These are phyloP conservation scores for Strigamia maritima DNA, from an alignment of 2,888 invertebrate species.

Conservation along the genomic window DNA sequence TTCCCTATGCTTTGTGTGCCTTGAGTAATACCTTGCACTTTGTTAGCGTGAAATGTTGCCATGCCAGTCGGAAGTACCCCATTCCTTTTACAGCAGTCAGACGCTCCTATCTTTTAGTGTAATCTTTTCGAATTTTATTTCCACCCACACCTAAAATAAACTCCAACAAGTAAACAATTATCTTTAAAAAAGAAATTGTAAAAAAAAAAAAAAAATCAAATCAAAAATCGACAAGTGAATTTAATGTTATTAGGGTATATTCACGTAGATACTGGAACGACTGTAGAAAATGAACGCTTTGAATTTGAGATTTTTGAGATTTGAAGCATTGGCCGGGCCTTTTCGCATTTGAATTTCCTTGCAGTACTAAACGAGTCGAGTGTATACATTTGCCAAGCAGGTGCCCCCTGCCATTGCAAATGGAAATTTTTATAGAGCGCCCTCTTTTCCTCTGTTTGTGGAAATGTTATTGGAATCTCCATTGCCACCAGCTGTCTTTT, in stretches of 20 bases:
- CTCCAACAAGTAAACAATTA: background rate
- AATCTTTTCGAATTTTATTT: conserved; percentile 2
- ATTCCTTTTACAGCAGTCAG: conserved; percentile 15
- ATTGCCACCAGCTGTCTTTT: conserved; percentile 29
- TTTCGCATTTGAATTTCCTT: background rate
- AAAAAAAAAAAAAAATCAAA: background rate
- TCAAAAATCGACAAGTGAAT: no score
- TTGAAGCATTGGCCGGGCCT: conserved; percentile 23
- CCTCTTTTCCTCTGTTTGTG: conserved; percentile 25
- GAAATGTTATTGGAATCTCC: conserved; percentile 29
- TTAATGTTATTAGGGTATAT: no score
- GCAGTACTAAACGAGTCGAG: conserved; percentile 18
- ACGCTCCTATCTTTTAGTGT: background rate
- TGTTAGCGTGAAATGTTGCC: conserved; percentile 10
- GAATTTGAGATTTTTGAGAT: conserved; percentile 27
- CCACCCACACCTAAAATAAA: background rate
- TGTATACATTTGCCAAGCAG: conserved; percentile 27
- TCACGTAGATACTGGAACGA: background rate
- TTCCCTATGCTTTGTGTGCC: background rate
- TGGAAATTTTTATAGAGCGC: conserved; percentile 27
- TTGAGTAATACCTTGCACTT: background rate
- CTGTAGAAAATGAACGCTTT: conserved; percentile 2
- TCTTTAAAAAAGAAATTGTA: background rate
- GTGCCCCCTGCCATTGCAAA: conserved; percentile 29
- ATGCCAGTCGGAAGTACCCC: conserved; percentile 5